Percentiles rank a stretch among this genome's conserved stretches.
These are phyloP conservation scores for Helicoverpa assulta DNA, from an alignment of 2,888 invertebrate genomes.

Conservation along the genomic window DNA sequence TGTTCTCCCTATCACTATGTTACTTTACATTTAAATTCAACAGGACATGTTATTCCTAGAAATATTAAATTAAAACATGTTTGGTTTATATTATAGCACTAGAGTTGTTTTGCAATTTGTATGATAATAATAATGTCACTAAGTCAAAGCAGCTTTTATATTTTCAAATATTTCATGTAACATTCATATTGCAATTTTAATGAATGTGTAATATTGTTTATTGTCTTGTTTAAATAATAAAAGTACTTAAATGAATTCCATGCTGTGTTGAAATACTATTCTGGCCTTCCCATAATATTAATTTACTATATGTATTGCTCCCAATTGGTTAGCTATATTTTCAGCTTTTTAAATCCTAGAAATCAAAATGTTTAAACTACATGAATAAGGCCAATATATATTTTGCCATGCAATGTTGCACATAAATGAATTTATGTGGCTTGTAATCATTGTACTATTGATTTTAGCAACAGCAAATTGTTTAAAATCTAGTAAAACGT, in stretches of 20 bases:
- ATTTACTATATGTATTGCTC: constrained; percentile 4
- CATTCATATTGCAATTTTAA: not conserved
- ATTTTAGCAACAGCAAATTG: constrained; percentile 54
- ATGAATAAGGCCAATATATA: constrained; percentile 13
- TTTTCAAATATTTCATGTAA: not conserved
- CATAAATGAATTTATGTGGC: constrained; percentile 33
- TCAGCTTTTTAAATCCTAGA: constrained; percentile 2
- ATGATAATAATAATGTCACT: not conserved
- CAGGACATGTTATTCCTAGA: constrained; percentile 3
- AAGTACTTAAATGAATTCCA: constrained; percentile 42
- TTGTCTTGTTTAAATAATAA: constrained; percentile 10
- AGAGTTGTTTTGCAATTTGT: constrained; percentile 15
- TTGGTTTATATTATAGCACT: constrained; percentile 2
- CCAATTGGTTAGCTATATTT: constrained; percentile 15
- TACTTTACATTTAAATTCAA: constrained; percentile 6
- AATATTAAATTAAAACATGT: constrained; percentile 5
- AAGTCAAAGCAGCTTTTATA: not conserved
- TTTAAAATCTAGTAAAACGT: constrained; percentile 64
- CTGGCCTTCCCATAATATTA: not conserved
- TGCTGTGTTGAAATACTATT: not conserved
- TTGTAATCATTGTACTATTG: constrained; percentile 48
- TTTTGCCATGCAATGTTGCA: constrained; percentile 45
- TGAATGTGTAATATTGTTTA: not conserved
- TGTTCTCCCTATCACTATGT: constrained; percentile 34
- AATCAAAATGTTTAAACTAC: constrained; percentile 16